Base-by-base conservation (phyloP, 2,113 vertebrate genomes). In the Phalacrocorax aristotelis region DNA sequence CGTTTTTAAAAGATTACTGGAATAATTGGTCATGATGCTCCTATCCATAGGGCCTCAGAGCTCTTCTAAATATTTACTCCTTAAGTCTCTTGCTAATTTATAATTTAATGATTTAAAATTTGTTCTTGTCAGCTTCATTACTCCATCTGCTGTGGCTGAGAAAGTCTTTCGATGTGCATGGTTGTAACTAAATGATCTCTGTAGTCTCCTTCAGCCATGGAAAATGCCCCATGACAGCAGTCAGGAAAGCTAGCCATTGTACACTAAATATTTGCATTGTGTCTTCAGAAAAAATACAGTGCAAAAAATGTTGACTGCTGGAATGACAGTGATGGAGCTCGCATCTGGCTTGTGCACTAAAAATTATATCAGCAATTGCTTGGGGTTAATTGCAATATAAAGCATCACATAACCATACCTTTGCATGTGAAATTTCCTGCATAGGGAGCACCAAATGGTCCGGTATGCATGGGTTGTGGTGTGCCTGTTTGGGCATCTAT, bases 61-160 rank as follows among this genome's bases (percentile, higher is more conserved):
- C 55, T 81, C 42, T 60, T 90, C 48, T 93, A 75, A 95, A 58
- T 91, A 91, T 93, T 96, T 96, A n/a, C 65, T 92, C 65, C 57
- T 82, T 68, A 61, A 36, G 62, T 76, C 21, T 85, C 71, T 79
- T 87, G 77, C 54, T 95, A 65, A 82, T 90, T 84, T 84, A 36
- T 72, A 75, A 57, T 95, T 70, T 69, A 75, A 78, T 64, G 26
- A 69, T 78, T 48, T 71, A 81, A 42, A 64, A 79, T 93, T 92
- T 68, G n/a, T 77, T 88, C 58, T 90, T 95, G 81, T 38, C 22
- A 62, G 32, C 76, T 78, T 71, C 48, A 16, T 81, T 74, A 44
- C 57, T 87, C 64, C 26, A 51, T 86, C 72, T 83, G 13, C 55
- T 64, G 55, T 16, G 26, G 22, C 72, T 87, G 64, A 81, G 72